Evolutionary conservation across 1,140 invertebrate species (phyloP), one percentile per base, ranked within the genome.

Genomic region (Drosophila seguyi): DNA sequence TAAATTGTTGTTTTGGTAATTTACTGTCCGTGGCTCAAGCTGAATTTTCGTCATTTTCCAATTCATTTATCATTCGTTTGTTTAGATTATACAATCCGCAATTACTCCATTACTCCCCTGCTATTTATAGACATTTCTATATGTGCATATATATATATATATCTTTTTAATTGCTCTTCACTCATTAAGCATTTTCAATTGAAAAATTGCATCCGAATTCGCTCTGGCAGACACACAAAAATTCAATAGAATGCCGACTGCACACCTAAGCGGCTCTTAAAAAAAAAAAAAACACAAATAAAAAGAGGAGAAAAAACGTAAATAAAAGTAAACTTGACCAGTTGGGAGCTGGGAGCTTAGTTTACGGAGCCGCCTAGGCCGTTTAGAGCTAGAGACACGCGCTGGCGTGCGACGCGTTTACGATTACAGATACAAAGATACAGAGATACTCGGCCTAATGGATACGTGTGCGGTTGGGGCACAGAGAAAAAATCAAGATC

Each of bases 201-300:
- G 85, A 74, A 83, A 80, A 84, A 88, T 80, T 84, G 68, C 84
- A 80, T 48, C 76, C 68, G 71, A 84, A 80, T 84, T 66, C 62
- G 58, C 52, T 53, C 41, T n/a, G 34, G 22, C 55, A 55, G 36
- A 74, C 63, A 58, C 75, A 34, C 14, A 36, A 53, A 53, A 38
- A 55, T 41, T 56, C 41, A 61, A 73, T 53, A 74, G 58, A 76
- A 73, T 74, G 48, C 57, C 39, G 31, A 44, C 16, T 27, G 45
- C 34, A 74, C 71, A 74, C 69, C 56, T 39, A 53, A 74, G 61
- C 61, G 29, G 47, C 41, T 67, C 38, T 13, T n/a, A 16, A 14
- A 13, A 22, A 62, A 76, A 60, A 16, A 14, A 13, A 22, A 62
- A 76, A 60, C 38, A 22, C 18, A 53, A 14, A 38, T 25, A 25